A percentile compares a stretch with the other conserved stretches of the same genome.
phyloP scores from a whole-genome alignment of 2,113 vertebrate species.

The Brienomyrus brachyistius region DNA sequence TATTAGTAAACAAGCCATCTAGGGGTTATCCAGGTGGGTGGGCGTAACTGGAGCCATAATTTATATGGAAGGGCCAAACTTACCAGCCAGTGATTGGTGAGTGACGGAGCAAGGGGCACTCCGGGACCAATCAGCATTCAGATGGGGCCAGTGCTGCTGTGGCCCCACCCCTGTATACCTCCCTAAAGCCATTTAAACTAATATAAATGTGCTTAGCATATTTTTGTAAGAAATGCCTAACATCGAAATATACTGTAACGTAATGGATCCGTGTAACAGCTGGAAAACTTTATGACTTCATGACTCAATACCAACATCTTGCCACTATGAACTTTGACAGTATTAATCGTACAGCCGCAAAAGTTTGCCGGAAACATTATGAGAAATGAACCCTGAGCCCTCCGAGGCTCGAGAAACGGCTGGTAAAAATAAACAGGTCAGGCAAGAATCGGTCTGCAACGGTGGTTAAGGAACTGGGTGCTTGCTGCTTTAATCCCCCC shows the following conservation, averaged over 20 bases:
- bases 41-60: background rate
- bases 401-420: background rate
- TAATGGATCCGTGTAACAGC: background rate
- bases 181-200: background rate
- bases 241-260: background rate
- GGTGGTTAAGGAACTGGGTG: background rate
- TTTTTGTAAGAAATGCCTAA: background rate
- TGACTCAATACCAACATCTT: background rate
- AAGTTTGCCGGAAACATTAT: background rate
- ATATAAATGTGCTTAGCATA: background rate
- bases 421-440: background rate
- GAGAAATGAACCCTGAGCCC: background rate
- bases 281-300: background rate
- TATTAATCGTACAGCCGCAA: background rate
- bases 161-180: background rate
- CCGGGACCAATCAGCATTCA: background rate
- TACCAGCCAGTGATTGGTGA: background rate
- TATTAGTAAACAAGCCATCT: background rate
- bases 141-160: background rate
- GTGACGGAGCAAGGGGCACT: background rate
- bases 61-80: background rate
- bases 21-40: background rate
- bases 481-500: background rate
- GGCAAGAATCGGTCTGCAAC: background rate
- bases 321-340: background rate